A percentile compares a stretch with the other conserved stretches of the same genome.
These are phyloP conservation scores for Anoplophora glabripennis DNA, from an alignment of 1,140 invertebrate genomes.

Conservation along the genomic window DNA sequence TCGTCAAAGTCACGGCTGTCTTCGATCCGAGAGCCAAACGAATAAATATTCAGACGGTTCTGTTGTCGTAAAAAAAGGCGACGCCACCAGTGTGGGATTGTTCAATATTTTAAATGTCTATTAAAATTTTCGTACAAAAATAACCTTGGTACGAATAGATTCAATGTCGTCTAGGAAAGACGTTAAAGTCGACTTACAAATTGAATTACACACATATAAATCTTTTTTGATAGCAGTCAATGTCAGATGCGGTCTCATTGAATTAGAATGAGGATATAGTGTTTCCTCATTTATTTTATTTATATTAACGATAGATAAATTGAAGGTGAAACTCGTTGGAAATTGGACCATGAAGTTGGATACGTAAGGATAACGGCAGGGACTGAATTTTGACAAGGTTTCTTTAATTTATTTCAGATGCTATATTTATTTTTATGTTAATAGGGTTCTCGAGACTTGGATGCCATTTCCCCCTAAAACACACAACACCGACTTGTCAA, in stretches of 20 bases:
- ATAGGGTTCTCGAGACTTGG: no score
- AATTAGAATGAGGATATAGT: no score
- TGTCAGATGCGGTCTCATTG: neutral
- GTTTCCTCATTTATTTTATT: no score
- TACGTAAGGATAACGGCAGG: no score
- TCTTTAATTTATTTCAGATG: neutral
- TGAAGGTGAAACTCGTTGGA: no score
- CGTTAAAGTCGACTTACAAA: constrained; percentile 9
- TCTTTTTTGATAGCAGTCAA: constrained; percentile 1
- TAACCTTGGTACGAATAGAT: constrained; percentile 15
- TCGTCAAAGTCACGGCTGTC: neutral
- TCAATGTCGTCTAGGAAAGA: constrained; percentile 11
- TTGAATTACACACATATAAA: constrained; percentile 9
- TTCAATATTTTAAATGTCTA: constrained; percentile 11
- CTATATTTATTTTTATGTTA: no score
- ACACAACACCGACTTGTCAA: no score
- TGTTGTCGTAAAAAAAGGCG: constrained; percentile 4
- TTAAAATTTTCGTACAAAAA: constrained; percentile 3
- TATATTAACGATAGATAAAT: no score
- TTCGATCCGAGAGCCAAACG: constrained; percentile 13
- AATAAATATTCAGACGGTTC: constrained; percentile 18
- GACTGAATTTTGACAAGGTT: constrained; percentile 1
- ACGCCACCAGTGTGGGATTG: neutral
- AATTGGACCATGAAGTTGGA: no score
- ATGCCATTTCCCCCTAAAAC: no score